A percentile compares a stretch with the other conserved stretches of the same genome.
These are phyloP conservation scores for Picus viridis DNA, from an alignment of 2,797 vertebrate genomes.

Conservation along the genomic window DNA sequence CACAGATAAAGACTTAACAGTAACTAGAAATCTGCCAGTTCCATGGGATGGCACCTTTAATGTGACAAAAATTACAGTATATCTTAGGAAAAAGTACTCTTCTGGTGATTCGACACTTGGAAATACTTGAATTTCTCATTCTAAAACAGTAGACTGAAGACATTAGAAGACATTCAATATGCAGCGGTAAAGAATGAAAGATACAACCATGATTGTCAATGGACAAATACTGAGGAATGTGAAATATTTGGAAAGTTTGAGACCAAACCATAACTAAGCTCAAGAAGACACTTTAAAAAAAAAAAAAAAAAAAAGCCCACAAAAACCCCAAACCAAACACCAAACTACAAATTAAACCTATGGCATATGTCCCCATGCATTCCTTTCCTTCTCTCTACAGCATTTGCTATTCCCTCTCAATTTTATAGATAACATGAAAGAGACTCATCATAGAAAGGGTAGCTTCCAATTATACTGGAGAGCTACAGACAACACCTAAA, in stretches of 20 bases:
- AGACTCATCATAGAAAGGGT: background rate
- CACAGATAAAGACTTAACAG: background rate
- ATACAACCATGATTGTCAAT: background rate
- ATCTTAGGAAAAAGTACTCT: background rate
- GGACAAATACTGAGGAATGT: background rate
- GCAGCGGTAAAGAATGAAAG: background rate
- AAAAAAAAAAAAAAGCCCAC: no score
- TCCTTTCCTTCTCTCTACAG: background rate
- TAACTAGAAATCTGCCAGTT: background rate
- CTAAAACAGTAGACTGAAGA: background rate
- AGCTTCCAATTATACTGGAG: background rate
- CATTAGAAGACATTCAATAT: background rate
- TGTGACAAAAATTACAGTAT: background rate
- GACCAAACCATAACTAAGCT: background rate
- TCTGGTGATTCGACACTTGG: background rate
- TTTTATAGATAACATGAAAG: background rate
- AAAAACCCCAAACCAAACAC: no score
- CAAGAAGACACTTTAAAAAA: background rate
- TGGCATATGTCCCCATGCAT: background rate
- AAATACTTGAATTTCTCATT: background rate
- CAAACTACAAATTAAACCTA: background rate
- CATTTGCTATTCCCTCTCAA: background rate
- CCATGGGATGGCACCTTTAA: background rate
- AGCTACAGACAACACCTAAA: background rate
- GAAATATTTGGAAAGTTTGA: background rate